These are phyloP conservation scores for Heliocidaris erythrogramma DNA, from an alignment of 35 echinoderm and acorn worm species.

Conservation along the genomic window DNA sequence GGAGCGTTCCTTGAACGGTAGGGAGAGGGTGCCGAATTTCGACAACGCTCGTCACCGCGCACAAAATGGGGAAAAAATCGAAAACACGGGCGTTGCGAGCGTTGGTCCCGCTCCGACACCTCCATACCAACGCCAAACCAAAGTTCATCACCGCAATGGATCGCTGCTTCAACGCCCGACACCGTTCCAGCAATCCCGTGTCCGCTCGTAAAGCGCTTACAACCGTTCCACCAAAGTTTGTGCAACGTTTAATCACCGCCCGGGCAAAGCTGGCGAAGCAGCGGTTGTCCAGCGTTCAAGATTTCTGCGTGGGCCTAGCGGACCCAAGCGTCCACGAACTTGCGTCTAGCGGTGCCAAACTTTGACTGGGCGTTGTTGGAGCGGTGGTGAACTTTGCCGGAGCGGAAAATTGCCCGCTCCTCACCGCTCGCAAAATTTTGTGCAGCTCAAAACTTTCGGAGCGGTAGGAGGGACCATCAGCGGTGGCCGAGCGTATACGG, in stretches of 20 bases:
- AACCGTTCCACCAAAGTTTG: conserved; percentile 14
- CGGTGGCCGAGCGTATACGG: conserved; percentile 34
- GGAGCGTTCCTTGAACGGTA: conserved; percentile 18
- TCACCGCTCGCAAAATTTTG: conserved; percentile 40
- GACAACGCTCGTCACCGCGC: conserved; percentile 39
- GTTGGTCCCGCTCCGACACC: conserved; percentile 34
- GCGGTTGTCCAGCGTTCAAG: conserved; percentile 41
- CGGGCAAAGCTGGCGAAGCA: conserved; percentile 28
- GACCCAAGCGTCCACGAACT: background rate
- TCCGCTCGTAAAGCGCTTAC: conserved; percentile 39
- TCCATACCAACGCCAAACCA: conserved; percentile 42
- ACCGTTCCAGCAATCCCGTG: conserved; percentile 36
- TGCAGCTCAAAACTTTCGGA: conserved; percentile 42
- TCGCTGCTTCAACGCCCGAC: conserved; percentile 36
- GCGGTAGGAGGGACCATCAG: conserved; percentile 35
- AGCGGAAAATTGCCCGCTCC: conserved; percentile 22
- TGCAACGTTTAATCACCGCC: conserved; percentile 37
- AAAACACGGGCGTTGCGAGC: too few relatives aligned
- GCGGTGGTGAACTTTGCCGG: conserved; percentile 27
- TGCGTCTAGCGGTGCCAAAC: conserved; percentile 35
- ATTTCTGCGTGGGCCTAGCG: conserved; percentile 5
- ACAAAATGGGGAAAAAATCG: too few relatives aligned
- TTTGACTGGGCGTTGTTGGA: conserved; percentile 39
- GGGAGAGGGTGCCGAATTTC: conserved; percentile 9
- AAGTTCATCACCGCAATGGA: conserved; percentile 42